Base-by-base conservation (phyloP, 2,797 vertebrate genomes). In the Tapirus indicus region DNA sequence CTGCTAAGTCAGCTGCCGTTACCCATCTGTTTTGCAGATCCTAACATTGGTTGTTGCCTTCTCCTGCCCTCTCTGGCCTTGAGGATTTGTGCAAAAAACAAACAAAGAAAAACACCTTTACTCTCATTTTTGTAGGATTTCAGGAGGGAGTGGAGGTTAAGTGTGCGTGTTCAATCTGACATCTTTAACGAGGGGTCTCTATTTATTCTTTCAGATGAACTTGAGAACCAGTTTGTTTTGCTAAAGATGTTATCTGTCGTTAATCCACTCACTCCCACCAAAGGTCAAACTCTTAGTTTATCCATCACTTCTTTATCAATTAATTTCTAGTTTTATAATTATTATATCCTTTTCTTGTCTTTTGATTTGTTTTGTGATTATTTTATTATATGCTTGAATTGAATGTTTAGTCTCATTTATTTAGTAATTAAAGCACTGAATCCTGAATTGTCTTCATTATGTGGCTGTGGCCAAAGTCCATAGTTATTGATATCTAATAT, bases 301-400 rank as follows among this genome's bases (percentile, higher is more conserved):
- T 44, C 41, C 56, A 44, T 88, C 38, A 20, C 49, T 64, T 85
- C 77, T 10, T 78, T 66, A 83, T 47, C 38, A 62, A 60, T 83
- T 92, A 49, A 60, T 69, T 80, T 93, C 56, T 83, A 75, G 64
- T 72, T 91, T 68, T 72, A 27, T 32, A 49, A 75, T 96, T 94
- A 84, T 74, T 95, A 47, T 44, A 68, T 68, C 1, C 56, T 86
- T 85, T 95, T 71, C 44, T 23, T 86, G 77, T 80, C 60, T 64
- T 94, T 93, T 91, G 69, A n/a, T 80, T 87, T 83, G 27, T 78
- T 90, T 93, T 78, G 38, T 54, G 21, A 9, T 79, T 91, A 35
- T 85, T 96, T 58, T 64, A 72, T 89, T 78, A 56, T 7, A 71
- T 71, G 21, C 14, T 84, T 75, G 12, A 71, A 68, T 35, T 77